Conservation (phyloP, 2,888 invertebrate species). For the Schizaphis graminum region DNA sequence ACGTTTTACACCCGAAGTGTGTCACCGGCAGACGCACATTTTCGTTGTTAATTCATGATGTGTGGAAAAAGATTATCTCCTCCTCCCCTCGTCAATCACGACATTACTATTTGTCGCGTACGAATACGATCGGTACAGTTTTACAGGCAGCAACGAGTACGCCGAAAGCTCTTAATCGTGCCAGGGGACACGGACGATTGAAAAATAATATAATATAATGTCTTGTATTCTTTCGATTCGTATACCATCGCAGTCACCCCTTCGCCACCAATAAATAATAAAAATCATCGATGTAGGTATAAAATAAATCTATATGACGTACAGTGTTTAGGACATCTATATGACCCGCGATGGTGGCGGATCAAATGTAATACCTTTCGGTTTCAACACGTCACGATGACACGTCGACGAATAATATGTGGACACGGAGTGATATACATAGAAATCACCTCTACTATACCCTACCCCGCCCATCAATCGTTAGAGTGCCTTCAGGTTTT, state of each 20-base stretch:
- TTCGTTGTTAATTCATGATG: background rate
- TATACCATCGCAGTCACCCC: background rate
- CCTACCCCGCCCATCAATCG: too few species aligned
- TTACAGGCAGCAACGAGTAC: background rate
- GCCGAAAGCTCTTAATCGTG: background rate
- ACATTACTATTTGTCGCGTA: background rate
- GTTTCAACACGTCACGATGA: too few species aligned
- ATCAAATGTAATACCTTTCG: too few species aligned
- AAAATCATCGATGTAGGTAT: background rate
- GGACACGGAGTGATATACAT: too few species aligned
- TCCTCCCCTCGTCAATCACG: background rate
- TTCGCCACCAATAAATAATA: background rate
- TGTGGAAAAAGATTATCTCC: background rate
- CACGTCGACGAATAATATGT: too few species aligned
- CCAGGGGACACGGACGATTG: background rate
- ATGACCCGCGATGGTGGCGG: too few species aligned
- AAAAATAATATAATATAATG: background rate
- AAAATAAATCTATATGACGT: too few species aligned
- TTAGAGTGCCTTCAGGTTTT: too few species aligned
- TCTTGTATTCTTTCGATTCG: background rate
- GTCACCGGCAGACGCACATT: background rate
- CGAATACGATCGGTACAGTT: background rate
- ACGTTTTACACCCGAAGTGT: background rate
- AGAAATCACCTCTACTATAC: too few species aligned
- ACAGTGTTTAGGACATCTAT: too few species aligned